Evolutionary conservation across 1,140 invertebrate genomes (phyloP).

Genomic region (Myzus persicae): DNA sequence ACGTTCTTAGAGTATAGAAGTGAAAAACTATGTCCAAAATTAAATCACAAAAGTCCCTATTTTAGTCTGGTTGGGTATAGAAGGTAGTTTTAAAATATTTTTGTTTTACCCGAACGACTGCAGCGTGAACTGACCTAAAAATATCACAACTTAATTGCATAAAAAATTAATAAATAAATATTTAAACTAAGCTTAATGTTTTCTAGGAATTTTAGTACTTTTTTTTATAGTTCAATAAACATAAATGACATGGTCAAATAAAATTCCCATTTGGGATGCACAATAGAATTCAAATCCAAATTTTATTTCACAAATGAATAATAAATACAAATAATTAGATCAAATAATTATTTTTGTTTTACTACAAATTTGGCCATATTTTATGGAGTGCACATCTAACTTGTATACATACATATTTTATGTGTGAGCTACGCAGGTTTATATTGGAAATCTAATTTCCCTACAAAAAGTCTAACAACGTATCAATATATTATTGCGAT

Average conservation of each 20-base stretch:
- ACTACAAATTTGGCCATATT: not conserved
- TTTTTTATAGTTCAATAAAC: not conserved
- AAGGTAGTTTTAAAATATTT: not conserved
- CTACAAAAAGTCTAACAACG: not conserved
- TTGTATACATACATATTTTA: not conserved
- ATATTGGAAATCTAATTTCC: not conserved
- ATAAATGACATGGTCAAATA: too few species aligned
- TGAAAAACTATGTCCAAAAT: not conserved
- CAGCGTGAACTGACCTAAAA: not conserved
- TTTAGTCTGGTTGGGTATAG: not conserved
- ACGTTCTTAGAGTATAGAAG: not conserved
- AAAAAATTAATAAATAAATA: too few species aligned
- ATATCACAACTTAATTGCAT: too few species aligned
- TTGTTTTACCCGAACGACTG: not conserved
- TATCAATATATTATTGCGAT: not conserved
- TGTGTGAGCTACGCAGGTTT: not conserved
- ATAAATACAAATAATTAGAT: not conserved
- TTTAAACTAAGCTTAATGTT: too few species aligned
- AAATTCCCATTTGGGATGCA: not conserved
- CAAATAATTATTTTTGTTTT: not conserved
- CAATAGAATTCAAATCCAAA: not conserved
- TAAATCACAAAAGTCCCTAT: not conserved
- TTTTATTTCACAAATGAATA: not conserved
- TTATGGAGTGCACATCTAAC: not conserved
- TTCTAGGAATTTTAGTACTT: not conserved